Evolutionary conservation across 35 echinoderm and acorn worm genomes (phyloP).

Genomic region (Chiridota heheva): DNA sequence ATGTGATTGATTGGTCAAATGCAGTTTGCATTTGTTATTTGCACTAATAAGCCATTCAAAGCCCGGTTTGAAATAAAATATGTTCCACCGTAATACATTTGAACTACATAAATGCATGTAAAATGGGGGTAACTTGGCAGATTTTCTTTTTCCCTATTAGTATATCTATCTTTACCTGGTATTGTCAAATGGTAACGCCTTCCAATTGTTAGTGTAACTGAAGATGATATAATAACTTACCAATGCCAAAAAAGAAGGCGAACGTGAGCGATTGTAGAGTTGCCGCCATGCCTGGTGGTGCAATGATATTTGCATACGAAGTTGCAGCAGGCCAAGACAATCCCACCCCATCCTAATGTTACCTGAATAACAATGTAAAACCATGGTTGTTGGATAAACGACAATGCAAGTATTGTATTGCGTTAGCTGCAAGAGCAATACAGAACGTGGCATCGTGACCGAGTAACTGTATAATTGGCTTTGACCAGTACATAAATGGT

Average conservation of each 20-base stretch:
- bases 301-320: constrained; percentile 52
- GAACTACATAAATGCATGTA: no score
- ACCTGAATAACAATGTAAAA: constrained; percentile 53
- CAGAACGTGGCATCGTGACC: constrained; percentile 57
- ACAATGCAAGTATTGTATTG: constrained; percentile 53
- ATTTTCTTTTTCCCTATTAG: no score
- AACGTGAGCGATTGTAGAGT: constrained; percentile 69
- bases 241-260: constrained; percentile 69
- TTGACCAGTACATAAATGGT: constrained; percentile 65
- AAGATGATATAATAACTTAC: no score
- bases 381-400: constrained; percentile 57
- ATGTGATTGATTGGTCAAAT: no score
- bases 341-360: constrained; percentile 64
- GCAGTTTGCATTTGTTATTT: no score
- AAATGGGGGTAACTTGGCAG: no score
- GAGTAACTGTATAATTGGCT: constrained; percentile 49
- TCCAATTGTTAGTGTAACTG: no score
- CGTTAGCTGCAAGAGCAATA: constrained; percentile 44
- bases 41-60: no score
- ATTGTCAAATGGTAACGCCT: no score
- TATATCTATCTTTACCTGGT: no score
- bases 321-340: constrained; percentile 59
- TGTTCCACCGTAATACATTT: no score
- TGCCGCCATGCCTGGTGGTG: constrained; percentile 54
- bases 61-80: no score